phyloP scores from a whole-genome alignment of 2,113 vertebrate genomes.

The Leucosticte australis region DNA sequence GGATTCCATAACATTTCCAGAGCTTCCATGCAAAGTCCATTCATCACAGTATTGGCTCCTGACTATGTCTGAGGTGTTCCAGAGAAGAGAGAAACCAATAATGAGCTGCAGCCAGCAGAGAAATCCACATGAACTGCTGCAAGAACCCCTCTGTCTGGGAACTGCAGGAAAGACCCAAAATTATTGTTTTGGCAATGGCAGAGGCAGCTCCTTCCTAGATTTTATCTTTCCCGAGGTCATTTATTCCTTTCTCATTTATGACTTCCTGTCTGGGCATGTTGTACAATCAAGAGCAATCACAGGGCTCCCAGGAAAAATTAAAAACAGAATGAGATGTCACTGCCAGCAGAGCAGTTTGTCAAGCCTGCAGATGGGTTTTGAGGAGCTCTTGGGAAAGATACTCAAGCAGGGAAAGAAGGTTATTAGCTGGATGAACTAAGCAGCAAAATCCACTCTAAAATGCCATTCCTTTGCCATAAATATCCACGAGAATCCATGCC shows the following conservation, averaged over 20 bases:
- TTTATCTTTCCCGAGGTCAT: not conserved
- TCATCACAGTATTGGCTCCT: not conserved
- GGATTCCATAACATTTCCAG: not conserved
- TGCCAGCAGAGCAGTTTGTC: not conserved
- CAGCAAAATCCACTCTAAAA: not conserved
- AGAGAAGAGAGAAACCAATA: not conserved
- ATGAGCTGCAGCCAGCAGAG: not conserved
- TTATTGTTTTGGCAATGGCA: not conserved
- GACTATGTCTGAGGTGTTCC: not conserved
- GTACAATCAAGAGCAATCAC: not conserved
- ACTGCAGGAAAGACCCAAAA: not conserved
- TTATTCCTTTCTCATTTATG: not conserved
- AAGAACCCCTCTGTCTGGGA: not conserved
- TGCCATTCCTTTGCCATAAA: not conserved
- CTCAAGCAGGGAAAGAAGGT: not conserved
- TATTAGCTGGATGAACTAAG: not conserved
- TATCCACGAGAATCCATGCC: not conserved
- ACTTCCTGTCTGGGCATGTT: not conserved
- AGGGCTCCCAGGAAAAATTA: not conserved
- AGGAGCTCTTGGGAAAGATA: slow-evolving; percentile 5
- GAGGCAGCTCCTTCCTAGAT: not conserved
- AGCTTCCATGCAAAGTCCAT: not conserved
- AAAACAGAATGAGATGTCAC: not conserved
- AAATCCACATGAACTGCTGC: not conserved
- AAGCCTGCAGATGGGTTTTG: not conserved